A percentile compares a stretch with the other conserved stretches of the same genome.
These are phyloP conservation scores for Tympanuchus pallidicinctus DNA, from an alignment of 2,113 vertebrate species.

Conservation along the genomic window DNA sequence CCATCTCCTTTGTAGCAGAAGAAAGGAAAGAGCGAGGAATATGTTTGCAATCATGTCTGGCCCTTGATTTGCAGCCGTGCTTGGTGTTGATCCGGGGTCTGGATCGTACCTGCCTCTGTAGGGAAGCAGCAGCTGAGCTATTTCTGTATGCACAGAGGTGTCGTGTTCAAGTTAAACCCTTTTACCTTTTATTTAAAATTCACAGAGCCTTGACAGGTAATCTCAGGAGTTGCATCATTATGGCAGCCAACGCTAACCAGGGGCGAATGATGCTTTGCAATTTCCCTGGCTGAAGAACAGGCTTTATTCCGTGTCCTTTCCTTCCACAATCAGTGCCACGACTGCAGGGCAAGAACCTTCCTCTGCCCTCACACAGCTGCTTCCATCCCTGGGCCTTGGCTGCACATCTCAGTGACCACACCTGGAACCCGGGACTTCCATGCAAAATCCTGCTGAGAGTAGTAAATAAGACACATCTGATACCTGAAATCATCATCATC, in stretches of 20 bases:
- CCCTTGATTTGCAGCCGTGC: not conserved
- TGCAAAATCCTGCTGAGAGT: not conserved
- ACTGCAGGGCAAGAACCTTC: not conserved
- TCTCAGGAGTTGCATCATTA: not conserved
- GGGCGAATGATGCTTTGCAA: not conserved
- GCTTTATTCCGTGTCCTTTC: not conserved
- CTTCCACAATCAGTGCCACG: not conserved
- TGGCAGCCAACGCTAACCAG: not conserved
- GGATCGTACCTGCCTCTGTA: not conserved
- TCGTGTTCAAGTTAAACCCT: not conserved
- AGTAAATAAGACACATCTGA: not conserved
- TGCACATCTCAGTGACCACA: fast-evolving
- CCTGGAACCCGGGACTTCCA: not conserved
- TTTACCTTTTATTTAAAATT: constrained; percentile 45
- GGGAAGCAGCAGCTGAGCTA: not conserved
- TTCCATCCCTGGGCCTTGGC: fast-evolving
- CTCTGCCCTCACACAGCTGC: not conserved
- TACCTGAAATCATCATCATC: too few species aligned
- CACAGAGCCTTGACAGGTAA: not conserved
- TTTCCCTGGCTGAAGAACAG: not conserved
- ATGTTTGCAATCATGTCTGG: not conserved
- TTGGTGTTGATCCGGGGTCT: not conserved
- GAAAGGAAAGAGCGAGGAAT: not conserved
- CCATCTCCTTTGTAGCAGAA: not conserved
- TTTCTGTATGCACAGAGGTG: not conserved